phyloP scores from a whole-genome alignment of 1,140 invertebrate genomes.

The Ceratitis capitata region DNA sequence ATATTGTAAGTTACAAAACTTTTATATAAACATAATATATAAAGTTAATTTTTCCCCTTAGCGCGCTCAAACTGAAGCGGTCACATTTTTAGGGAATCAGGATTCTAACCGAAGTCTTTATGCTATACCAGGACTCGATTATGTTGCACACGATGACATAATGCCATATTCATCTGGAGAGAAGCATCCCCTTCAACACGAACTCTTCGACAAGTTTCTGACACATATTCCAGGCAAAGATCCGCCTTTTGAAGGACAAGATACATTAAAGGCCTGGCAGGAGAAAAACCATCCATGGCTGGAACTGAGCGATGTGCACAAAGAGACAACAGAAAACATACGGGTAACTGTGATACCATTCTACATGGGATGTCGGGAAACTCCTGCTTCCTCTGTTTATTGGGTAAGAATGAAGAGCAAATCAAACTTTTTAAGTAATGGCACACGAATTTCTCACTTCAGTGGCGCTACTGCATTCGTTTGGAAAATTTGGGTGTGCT shows the following conservation, averaged over 20 bases:
- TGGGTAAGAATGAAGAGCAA: conserved; percentile 74
- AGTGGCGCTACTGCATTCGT: conserved; percentile 96
- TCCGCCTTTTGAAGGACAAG: conserved; percentile 87
- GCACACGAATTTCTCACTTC: too few species aligned
- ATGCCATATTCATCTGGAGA: conserved; percentile 86
- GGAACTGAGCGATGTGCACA: conserved; percentile 96
- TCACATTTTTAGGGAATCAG: conserved; percentile 96
- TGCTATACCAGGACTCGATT: conserved; percentile 95
- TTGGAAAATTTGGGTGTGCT: conserved; percentile 92
- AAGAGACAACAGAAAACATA: conserved; percentile 95
- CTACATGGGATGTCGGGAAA: conserved; percentile 83
- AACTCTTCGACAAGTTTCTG: conserved; percentile 96
- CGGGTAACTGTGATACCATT: conserved; percentile 97
- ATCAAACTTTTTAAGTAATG: background rate
- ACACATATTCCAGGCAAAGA: conserved; percentile 79
- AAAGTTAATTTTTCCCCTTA: conserved; percentile 64
- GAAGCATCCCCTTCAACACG: conserved; percentile 84
- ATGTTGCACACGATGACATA: conserved; percentile 96
- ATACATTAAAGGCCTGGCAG: conserved; percentile 94
- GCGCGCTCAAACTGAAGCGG: conserved; percentile 95
- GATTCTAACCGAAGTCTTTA: conserved; percentile 92
- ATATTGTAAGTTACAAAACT: conserved; percentile 81
- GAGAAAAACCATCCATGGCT: conserved; percentile 98
- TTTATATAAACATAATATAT: background rate
- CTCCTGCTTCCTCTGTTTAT: conserved; percentile 88